Base-by-base conservation (phyloP, 2,113 vertebrate genomes). In the Hiodon tergisus region DNA sequence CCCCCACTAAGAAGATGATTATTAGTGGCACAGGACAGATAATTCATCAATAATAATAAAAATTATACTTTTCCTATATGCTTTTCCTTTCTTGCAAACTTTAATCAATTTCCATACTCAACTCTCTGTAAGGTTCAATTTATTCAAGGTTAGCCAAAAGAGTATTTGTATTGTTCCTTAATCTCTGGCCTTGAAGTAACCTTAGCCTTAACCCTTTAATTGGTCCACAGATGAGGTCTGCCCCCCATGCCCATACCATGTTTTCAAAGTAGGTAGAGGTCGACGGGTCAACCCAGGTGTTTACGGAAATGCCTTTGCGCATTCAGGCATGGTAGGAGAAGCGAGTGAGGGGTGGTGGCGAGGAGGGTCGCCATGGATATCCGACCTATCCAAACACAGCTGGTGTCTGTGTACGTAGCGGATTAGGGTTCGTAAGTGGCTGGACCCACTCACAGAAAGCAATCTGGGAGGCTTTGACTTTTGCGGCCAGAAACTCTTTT, bases 381-480 rank as follows among this genome's bases (percentile, higher is more conserved):
- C 89, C 31, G 86, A 87, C 84, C 87, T 88, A 88, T 87, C 83
- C 84, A 90, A 89, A 88, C 88, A 89, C 90, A 90, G 89, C 87
- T 89, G 89, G 81, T 78, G 66, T 74, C 58, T 50, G 78, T 77
- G 74, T 81, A 77, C 69, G 80, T 78, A 84, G 80, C 83, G 83
- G 87, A 88, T 90, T 88, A 89, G 83, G 83, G 83, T 86, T 83
- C 85, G 81, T 86, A 77, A 84, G 81, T 79, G 78, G 84, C 80
- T 73, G 80, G 84, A 78, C 81, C 85, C 81, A 82, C 87, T 87
- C 83, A 87, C 77, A 85, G 71, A 71, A 67, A 67, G 77, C 69
- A 74, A n/a, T 13, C 78, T 77, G 71, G 73, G 72, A 73, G 31
- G 70, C 52, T 47, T 76, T 77, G 51, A 78, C 72, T 81, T 82